Evolutionary conservation across 2,888 invertebrate genomes (phyloP).

Genomic region (Parnassius glacialis): DNA sequence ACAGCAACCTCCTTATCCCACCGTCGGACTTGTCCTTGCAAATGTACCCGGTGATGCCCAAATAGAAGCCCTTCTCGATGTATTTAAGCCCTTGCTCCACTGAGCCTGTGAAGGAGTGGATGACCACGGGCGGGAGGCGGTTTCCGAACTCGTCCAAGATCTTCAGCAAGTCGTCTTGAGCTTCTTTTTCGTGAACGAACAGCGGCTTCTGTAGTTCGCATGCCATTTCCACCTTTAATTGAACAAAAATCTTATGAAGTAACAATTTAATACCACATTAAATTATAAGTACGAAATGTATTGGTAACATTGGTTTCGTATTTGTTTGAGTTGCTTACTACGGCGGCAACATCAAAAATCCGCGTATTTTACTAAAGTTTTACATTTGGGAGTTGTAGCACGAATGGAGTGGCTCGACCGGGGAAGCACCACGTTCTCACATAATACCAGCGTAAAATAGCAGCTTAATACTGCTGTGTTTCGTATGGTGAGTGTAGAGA

Average conservation of each 20-base stretch:
- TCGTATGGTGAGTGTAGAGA: too few relatives aligned
- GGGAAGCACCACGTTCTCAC: too few relatives aligned
- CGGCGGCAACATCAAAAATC: too few relatives aligned
- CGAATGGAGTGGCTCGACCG: too few relatives aligned
- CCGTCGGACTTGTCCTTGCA: conserved; percentile 96
- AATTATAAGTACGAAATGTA: too few relatives aligned
- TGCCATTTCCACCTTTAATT: conserved; percentile 88
- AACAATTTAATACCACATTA: too few relatives aligned
- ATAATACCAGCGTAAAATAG: too few relatives aligned
- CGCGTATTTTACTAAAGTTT: too few relatives aligned
- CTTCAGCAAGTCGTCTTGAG: conserved; percentile 90
- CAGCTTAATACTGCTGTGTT: too few relatives aligned
- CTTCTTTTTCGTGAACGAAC: conserved; percentile 95
- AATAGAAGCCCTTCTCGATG: conserved; percentile 91
- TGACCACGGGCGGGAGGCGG: conserved; percentile 88
- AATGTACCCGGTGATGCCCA: conserved; percentile 88
- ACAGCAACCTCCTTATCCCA: conserved; percentile 91
- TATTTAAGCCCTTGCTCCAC: conserved; percentile 90
- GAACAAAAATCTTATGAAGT: conserved; percentile 2
- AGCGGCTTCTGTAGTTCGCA: conserved; percentile 92
- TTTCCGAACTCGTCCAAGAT: conserved; percentile 78
- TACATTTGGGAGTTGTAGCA: too few relatives aligned
- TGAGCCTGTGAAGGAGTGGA: conserved; percentile 96
- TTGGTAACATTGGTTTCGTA: too few relatives aligned
- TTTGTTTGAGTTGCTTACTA: too few relatives aligned